Conservation (phyloP, 2,797 vertebrate species). For the Leptatherina wallacei region DNA sequence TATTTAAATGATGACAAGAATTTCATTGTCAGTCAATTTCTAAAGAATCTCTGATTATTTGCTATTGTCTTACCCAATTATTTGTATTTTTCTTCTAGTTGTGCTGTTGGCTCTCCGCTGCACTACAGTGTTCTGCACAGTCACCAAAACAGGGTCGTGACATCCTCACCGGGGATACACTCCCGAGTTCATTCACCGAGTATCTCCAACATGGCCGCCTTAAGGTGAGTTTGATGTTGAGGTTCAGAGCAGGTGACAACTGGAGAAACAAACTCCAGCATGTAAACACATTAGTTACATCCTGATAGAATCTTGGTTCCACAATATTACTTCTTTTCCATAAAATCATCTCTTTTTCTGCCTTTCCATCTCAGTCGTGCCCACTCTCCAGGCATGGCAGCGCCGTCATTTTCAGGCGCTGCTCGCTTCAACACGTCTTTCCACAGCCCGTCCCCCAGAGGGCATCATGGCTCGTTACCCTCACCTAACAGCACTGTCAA, state of each 20-base stretch:
- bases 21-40: background rate
- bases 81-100: conserved; percentile 34
- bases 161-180: conserved; percentile 85
- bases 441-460: conserved; percentile 84
- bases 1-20: background rate
- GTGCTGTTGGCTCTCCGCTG: conserved; percentile 85
- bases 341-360: background rate
- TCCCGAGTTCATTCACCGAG: conserved; percentile 92
- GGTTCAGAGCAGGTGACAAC: background rate
- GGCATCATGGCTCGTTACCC: conserved; percentile 83
- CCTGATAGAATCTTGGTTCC: background rate
- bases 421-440: conserved; percentile 93
- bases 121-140: conserved; percentile 92
- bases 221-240: conserved; percentile 84
- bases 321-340: too few relatives aligned
- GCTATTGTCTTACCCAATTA: background rate
- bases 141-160: conserved; percentile 86
- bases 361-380: conserved; percentile 84
- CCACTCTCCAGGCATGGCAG: conserved; percentile 94
- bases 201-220: conserved; percentile 95
- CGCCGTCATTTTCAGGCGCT: conserved; percentile 90
- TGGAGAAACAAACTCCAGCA: background rate
- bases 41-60: background rate
- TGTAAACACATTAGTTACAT: background rate
- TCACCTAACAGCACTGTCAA: conserved; percentile 88